phyloP scores from a whole-genome alignment of 2,797 vertebrate species.

The Champsocephalus esox region DNA sequence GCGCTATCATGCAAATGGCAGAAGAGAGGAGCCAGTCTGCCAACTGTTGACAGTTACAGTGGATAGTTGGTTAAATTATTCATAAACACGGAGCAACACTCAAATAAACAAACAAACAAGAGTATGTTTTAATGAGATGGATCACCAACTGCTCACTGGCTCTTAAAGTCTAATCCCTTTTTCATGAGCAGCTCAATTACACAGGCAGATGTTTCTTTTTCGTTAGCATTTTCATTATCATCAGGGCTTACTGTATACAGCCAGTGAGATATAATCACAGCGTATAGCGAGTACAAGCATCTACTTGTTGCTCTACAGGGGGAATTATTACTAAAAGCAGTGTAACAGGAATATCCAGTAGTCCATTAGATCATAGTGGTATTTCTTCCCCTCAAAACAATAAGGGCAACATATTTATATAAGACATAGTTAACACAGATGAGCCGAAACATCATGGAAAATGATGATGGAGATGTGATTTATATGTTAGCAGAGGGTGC shows the following conservation, averaged over 20 bases:
- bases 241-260: slow-evolving; percentile 21
- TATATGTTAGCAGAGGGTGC: slow-evolving; percentile 40
- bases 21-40: slow-evolving; percentile 49
- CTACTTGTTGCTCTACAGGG: slow-evolving; percentile 48
- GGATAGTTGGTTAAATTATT: slow-evolving; percentile 78
- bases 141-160: slow-evolving; percentile 46
- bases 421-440: slow-evolving; percentile 41
- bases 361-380: not conserved
- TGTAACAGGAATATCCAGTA: slow-evolving; percentile 6
- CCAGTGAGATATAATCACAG: slow-evolving; percentile 33
- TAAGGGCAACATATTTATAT: slow-evolving; percentile 14
- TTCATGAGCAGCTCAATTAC: slow-evolving; percentile 64
- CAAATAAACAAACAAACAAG: slow-evolving; percentile 58
- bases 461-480: slow-evolving; percentile 35
- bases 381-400: slow-evolving; percentile 18
- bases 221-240: slow-evolving; percentile 49
- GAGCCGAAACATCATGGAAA: slow-evolving; percentile 30
- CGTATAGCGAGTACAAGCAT: not conserved
- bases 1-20: slow-evolving; percentile 53
- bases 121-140: slow-evolving; percentile 66
- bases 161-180: slow-evolving; percentile 60
- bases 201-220: slow-evolving; percentile 70
- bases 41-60: slow-evolving; percentile 66
- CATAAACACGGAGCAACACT: slow-evolving; percentile 59
- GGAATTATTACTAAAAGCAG: slow-evolving; percentile 32